Evolutionary conservation across 1,140 invertebrate species (phyloP), one percentile per base, ranked within the genome.

Genomic region (Pseudomyrmex concolor): DNA sequence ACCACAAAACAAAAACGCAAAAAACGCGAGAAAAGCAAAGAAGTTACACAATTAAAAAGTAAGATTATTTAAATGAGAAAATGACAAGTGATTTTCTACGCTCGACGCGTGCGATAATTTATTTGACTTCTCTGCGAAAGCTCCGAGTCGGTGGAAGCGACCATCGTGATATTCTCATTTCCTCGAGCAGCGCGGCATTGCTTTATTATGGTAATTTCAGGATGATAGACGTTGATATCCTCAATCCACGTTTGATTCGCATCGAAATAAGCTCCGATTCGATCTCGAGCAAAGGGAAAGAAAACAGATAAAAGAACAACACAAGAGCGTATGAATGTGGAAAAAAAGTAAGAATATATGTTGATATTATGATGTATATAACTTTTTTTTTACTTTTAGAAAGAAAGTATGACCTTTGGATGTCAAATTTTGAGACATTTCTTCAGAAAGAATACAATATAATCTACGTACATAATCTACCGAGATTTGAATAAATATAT

Each of bases 151-250:
- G 64, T 54, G 34, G 12, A 57, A 71, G 25, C 78, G 68, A 74
- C 15, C 67, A 78, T 77, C 84, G 70, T 73, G 84, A 59, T 76
- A 83, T 19, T 66, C 55, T 72, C 71, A 73, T 70, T 71, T 73
- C n/a, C 63, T 34, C 48, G 45, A 57, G 55, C 63, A 12, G 50
- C 54, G 34, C 54, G 17, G 19, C 15, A 2, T 25, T 73, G 83
- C 85, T 92, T 91, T 92, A 92, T 92, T 92, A 92, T 92, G 91
- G 87, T 92, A 92, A 92, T 92, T 90, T 86, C 87, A 92, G 45
- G n/a, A 83, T 55, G 43, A 25, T 50, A 84, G 86, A 86, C 86
- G 82, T 84, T 89, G 89, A 89, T 90, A 89, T 91, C 84, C 83
- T 59, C 85, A 85, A 91, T 92, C 87, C 89, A 85, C 86, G 87